Base-by-base conservation (phyloP, 1,140 invertebrate genomes). In the Pseudomyrmex sp. region DNA sequence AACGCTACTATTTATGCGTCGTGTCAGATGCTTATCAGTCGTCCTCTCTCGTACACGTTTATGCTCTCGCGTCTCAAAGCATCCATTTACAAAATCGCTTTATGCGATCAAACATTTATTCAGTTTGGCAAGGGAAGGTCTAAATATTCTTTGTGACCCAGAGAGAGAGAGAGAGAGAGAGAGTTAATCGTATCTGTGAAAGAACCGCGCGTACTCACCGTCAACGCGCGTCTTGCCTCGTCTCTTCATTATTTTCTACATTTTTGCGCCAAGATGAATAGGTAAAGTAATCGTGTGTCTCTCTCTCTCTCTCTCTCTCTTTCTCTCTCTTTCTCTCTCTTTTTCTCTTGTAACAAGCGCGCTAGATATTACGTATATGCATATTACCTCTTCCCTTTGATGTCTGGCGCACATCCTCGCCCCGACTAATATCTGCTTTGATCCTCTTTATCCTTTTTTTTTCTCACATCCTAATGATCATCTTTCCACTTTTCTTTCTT, bases 181-280 rank as follows among this genome's bases (percentile, higher is more conserved):
- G 54, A 80, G 66, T 72, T 80, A 61, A 79, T 44, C 23, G 66
- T 18, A 9, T 13, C 44, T n/a, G 20, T 35, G 23, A 58, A 48
- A 80, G 54, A 70, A 52, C 20, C 54, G 46, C 20, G 52, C 50
- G 46, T 35, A n/a, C 65, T 44, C 10, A 44, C 18, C 18, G 18
- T 20, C 20, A 50, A n/a, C 15, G 62, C 3, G 12, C 23, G 15
- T n/a, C 18, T 3, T 26, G 12, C 13, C 54, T 69, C 65, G 35
- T 20, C 46, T 70, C 46, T 59, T 23, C 15, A 50, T 80, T 72
- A 80, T 70, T 80, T 80, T 61, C 68, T 72, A 80, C 56, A 80
- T 50, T 80, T 70, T 80, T 15, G 10, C 20, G 10, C 20, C n/a
- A 50, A 59, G 54, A 80, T 72, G 76, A 80, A 80, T 61, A 70